phyloP scores from a whole-genome alignment of 2,113 vertebrate species.

The Mormoops blainvillei region DNA sequence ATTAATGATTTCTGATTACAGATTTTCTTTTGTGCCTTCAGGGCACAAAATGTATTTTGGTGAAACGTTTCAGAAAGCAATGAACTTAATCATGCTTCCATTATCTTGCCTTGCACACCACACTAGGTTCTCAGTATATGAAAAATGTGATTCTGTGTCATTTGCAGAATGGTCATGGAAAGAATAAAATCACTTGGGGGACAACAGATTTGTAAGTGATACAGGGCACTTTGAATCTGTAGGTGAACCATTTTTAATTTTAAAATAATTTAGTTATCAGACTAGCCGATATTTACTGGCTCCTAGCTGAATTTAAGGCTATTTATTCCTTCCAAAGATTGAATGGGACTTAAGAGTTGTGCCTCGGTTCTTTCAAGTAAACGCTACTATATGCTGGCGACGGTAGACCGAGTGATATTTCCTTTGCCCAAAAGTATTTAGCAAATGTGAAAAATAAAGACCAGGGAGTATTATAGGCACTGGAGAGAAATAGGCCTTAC shows the following conservation, averaged over 20 bases:
- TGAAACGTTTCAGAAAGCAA: background rate
- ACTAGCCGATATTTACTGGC: background rate
- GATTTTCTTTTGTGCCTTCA: slow-evolving; percentile 23
- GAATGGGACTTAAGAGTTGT: background rate
- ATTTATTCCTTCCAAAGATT: background rate
- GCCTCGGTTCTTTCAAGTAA: background rate
- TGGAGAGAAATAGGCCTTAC: background rate
- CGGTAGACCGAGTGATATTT: background rate
- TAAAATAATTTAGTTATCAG: background rate
- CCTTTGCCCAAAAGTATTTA: background rate
- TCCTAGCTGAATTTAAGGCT: background rate
- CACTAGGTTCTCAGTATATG: background rate
- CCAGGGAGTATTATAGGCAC: background rate
- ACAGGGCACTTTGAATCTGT: background rate
- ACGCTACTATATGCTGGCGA: background rate
- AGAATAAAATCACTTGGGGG: background rate
- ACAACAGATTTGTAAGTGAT: background rate
- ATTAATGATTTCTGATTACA: slow-evolving; percentile 40
- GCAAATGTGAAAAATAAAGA: background rate
- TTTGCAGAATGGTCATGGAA: background rate
- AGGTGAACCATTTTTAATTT: background rate
- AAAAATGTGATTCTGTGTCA: background rate
- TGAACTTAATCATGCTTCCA: background rate
- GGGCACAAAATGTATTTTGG: background rate
- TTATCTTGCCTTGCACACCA: background rate